Base-by-base conservation (phyloP, 1,140 invertebrate species). In the Notospermus geniculatus region DNA sequence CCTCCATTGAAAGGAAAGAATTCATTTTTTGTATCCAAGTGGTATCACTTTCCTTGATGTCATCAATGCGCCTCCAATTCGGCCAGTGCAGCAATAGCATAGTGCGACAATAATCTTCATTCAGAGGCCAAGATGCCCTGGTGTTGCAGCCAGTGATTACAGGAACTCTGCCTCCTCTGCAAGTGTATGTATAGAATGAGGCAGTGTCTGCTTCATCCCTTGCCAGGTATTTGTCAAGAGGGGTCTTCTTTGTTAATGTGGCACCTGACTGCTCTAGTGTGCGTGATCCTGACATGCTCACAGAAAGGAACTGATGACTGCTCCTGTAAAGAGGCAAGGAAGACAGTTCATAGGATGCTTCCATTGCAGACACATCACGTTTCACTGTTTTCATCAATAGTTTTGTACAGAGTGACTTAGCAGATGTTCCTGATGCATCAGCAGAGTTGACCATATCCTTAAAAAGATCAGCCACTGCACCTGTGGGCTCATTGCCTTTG, bases 21-120 rank as follows among this genome's bases (percentile, higher is more conserved):
- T 43, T 19, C 39, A 66, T 53, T 54, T 15, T 54, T 36, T 63
- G 41, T 36, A 17, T 32, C 59, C 61, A 67, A 36, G 43, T 43
- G 11, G 39, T 13, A 43, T 43, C 39, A 43, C 11, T 13, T 43
- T 11, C 11, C n/a, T 50, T 50, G 46, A 7, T 7, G 46, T 50
- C n/a, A 19, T 7, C 5, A 50, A 50, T 50, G 4, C 25, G n/a
- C 4, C n/a, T 9, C 39, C 39, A 43, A 27, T 50, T 50, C 9
- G 5, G 46, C n/a, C 46, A 5, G n/a, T 50, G 5, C 25, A 50
- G n/a, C 11, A 43, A 19, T 13, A 43, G 39, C 39, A 43, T 43
- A 11, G 39, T 43, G 19, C 39, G 39, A 19, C 39, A 43, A 43
- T 43, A 43, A 13, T 43, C 39, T 43, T 43, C 39, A 19, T 11